A percentile compares a stretch with the other conserved stretches of the same genome.
Conservation (phyloP, 2,888 invertebrate species). For the Mimas tiliae region DNA sequence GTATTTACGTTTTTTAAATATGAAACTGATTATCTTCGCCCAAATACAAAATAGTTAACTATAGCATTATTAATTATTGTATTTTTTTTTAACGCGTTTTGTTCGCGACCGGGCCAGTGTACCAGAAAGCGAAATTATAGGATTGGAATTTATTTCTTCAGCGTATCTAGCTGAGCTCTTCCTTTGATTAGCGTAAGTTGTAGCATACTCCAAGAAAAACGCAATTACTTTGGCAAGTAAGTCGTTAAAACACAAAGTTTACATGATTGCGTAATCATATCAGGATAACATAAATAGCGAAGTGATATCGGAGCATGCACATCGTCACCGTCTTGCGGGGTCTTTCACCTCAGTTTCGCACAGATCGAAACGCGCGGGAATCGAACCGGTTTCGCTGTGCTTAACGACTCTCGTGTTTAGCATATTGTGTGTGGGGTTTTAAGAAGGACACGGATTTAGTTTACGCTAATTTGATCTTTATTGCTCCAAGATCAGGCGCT, state of each 20-base stretch:
- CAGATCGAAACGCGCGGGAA: slow-evolving; percentile 4
- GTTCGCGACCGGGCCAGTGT: too few species aligned
- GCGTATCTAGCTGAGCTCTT: too few species aligned
- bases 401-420: slow-evolving; percentile 2
- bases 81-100: too few species aligned
- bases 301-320: slow-evolving; percentile 12
- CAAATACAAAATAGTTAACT: too few species aligned
- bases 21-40: too few species aligned
- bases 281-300: slow-evolving; percentile 2
- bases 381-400: slow-evolving; percentile 14
- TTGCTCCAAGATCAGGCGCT: background rate
- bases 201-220: too few species aligned
- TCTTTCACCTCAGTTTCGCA: slow-evolving; percentile 15
- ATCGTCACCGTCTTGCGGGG: background rate
- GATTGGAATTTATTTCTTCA: too few species aligned
- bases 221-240: too few species aligned
- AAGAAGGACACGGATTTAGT: background rate
- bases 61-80: too few species aligned
- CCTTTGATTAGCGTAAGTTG: too few species aligned
- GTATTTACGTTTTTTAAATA: background rate
- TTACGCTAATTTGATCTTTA: background rate
- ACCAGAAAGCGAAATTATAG: too few species aligned
- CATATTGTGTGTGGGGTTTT: slow-evolving; percentile 8
- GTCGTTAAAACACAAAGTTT: too few species aligned
- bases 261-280: background rate